phyloP scores from a whole-genome alignment of 2,113 vertebrate genomes.

The Chionis minor region DNA sequence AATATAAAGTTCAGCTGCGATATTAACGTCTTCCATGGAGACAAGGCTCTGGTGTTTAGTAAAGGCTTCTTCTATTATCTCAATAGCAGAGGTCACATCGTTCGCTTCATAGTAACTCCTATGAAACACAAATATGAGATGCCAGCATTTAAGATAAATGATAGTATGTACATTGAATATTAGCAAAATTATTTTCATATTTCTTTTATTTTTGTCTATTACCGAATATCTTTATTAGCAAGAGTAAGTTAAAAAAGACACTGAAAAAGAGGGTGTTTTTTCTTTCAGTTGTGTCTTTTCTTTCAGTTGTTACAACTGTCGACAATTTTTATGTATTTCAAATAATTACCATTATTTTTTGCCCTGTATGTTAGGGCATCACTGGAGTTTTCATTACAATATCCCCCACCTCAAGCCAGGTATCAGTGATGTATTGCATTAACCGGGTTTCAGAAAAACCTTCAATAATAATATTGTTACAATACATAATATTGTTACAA shows the following conservation, averaged over 20 bases:
- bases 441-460: not conserved
- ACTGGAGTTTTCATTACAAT: not conserved
- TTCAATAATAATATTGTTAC: not conserved
- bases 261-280: not conserved
- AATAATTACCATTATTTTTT: not conserved
- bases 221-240: not conserved
- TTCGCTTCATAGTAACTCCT: slow-evolving; percentile 96
- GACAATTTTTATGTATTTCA: not conserved
- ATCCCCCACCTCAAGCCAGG: not conserved
- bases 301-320: not conserved
- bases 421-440: not conserved
- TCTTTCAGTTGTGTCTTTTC: not conserved
- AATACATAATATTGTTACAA: not conserved
- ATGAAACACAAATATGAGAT: not conserved
- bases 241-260: not conserved
- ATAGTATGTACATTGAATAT: not conserved
- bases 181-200: not conserved
- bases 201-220: not conserved
- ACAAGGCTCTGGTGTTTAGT: slow-evolving; percentile 86
- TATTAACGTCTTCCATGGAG: slow-evolving; percentile 90
- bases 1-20: slow-evolving; percentile 91
- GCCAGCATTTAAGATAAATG: not conserved
- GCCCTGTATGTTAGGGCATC: not conserved
- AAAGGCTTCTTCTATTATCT: slow-evolving; percentile 90
- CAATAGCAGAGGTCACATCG: slow-evolving; percentile 87